phyloP scores from a whole-genome alignment of 2,888 invertebrate species.

The Argyresthia albistria region DNA sequence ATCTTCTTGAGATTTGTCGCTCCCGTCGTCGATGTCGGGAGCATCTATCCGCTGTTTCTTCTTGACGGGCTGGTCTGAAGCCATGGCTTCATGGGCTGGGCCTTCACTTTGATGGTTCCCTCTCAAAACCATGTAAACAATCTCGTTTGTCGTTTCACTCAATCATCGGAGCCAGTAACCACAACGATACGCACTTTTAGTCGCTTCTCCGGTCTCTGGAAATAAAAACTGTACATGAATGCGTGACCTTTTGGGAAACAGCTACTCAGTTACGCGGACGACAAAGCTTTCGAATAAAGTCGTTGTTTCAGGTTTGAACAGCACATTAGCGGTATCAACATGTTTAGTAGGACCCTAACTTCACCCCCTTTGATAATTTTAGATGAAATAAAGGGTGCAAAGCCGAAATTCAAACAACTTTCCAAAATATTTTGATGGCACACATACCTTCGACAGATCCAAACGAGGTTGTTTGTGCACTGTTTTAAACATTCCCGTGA shows the following conservation, averaged over 20 bases:
- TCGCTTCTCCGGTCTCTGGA: background rate
- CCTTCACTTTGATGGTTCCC: constrained; percentile 65
- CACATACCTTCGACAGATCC: constrained; percentile 55
- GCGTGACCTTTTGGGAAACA: constrained; percentile 63
- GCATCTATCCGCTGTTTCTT: constrained; percentile 85
- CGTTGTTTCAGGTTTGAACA: background rate
- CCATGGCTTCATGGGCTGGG: constrained; percentile 76
- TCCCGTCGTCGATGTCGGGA: constrained; percentile 71
- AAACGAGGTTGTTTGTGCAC: constrained; percentile 52
- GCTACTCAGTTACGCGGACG: constrained; percentile 71
- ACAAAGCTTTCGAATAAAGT: constrained; percentile 49
- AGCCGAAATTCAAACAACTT: constrained; percentile 47
- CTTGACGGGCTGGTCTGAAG: constrained; percentile 86
- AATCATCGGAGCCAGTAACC: background rate
- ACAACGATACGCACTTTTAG: background rate
- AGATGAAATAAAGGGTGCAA: constrained; percentile 16
- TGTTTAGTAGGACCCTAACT: background rate
- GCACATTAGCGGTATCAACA: background rate
- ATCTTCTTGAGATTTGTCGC: constrained; percentile 66
- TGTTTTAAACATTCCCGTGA: constrained; percentile 36
- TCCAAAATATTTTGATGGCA: constrained; percentile 75
- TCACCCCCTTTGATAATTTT: no score
- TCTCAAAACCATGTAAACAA: constrained; percentile 75
- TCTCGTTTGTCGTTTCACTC: background rate
- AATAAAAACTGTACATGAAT: constrained; percentile 19